Base-by-base conservation (phyloP, 2,888 invertebrate species). In the Girardia tigrina region DNA sequence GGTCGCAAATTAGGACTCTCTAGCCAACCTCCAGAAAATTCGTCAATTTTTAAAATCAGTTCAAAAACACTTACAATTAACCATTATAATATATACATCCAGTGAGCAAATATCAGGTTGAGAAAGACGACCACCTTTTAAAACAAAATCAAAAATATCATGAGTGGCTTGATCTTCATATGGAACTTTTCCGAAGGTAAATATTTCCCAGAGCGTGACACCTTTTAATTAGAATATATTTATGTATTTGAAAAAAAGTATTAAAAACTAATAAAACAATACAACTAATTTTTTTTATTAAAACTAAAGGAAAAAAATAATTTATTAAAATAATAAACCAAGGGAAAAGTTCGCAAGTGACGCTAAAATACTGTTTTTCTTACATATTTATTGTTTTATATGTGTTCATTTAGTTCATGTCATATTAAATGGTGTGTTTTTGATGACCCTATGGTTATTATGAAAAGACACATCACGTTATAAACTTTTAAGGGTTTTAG, bases 51-150 rank as follows among this genome's bases (percentile, higher is more conserved):
- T 4, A 56, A 56, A 8, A 56, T 56, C 23, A n/a, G 23, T 20
- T 56, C 4, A 71, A 71, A 20, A 23, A 28, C 23, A 71, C 56
- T 74, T 16, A 73, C 76, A 76, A 23, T 76, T 76, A 70, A 76
- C 71, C 75, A 76, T 76, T 20, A 75, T 42, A 70, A 76, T 74
- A 26, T 75, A 76, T 16, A 76, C 76, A 36, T 76, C 76, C 1
- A 76, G 42, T 8, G 76, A 76, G 75, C 76, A 76, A 26, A 76
- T 76, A 0, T 74, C 70, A 4, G 76, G 76, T 42, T 76, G 76
- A 26, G 69, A 20, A 12, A 76, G 75, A 20, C 76, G 75, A 16
- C 36, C 75, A 23, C 76, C 76, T n/a, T 76, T 76, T 36, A 56
- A 16, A 23, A 76, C 74, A 26, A 28, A 70, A 42, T 76, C 74